Evolutionary conservation across 2,113 vertebrate species (phyloP).

Genomic region (Leucoraja erinaceus): DNA sequence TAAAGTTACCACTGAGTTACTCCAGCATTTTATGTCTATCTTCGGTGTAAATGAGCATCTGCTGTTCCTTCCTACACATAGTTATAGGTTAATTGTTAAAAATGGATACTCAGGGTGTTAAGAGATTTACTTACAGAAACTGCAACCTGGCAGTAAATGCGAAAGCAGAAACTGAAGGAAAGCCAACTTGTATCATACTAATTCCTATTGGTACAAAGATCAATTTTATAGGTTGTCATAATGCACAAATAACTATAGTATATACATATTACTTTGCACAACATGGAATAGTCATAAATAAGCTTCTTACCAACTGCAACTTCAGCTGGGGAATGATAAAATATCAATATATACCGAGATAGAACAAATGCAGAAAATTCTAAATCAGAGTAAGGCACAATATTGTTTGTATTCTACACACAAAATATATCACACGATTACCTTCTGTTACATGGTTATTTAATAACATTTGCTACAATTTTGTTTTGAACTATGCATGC

Average conservation of each 20-base stretch:
- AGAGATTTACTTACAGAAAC: background rate
- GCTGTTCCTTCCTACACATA: background rate
- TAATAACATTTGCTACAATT: background rate
- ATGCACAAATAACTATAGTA: background rate
- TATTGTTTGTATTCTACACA: background rate
- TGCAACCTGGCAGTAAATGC: background rate
- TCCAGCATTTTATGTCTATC: no score
- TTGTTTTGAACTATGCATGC: background rate
- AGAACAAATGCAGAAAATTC: background rate
- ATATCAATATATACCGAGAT: background rate
- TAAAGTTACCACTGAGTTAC: no score
- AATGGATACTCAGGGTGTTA: background rate
- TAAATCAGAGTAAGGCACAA: background rate
- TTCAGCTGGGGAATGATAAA: conserved; percentile 9
- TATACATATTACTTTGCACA: background rate
- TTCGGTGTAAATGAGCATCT: no score
- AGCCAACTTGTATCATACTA: background rate
- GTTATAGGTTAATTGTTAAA: background rate
- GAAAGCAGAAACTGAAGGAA: background rate
- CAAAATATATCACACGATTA: background rate
- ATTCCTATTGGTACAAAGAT: background rate
- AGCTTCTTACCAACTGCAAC: background rate
- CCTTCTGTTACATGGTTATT: background rate
- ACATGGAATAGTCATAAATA: background rate
- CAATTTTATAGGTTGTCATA: background rate